Percentiles rank a stretch among this genome's conserved stretches.
phyloP scores from a whole-genome alignment of 2,888 invertebrate genomes.

The Drosophila macrospina region DNA sequence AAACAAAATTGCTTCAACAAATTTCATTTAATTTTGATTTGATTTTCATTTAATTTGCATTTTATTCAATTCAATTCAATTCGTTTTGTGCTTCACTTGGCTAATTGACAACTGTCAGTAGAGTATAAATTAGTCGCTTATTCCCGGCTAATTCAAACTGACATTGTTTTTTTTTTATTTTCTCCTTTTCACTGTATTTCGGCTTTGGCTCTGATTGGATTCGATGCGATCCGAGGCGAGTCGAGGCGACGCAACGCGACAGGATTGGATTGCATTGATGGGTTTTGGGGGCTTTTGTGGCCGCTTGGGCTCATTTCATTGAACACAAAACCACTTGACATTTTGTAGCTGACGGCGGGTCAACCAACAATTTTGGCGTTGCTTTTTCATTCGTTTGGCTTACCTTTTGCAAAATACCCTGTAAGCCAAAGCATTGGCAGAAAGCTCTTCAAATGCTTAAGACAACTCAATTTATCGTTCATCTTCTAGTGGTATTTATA shows the following conservation, averaged over 20 bases:
- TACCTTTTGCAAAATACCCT: conserved; percentile 14
- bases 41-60: no score
- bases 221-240: conserved; percentile 28
- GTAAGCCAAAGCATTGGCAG: background rate
- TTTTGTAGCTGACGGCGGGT: conserved; percentile 30
- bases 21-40: no score
- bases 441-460: no score
- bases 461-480: no score
- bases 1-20: no score
- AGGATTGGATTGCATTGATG: conserved; percentile 48
- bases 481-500: no score
- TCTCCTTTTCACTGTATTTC: conserved; percentile 12
- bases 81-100: background rate
- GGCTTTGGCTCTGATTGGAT: conserved; percentile 51
- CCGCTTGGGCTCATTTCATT: conserved; percentile 34
- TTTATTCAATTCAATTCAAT: no score
- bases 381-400: background rate
- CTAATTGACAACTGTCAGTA: background rate
- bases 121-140: conserved; percentile 13
- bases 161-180: background rate
- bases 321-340: conserved; percentile 37
- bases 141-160: background rate
- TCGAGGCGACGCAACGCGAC: conserved; percentile 29
- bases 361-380: conserved; percentile 9
- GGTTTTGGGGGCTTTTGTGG: conserved; percentile 40